A percentile compares a stretch with the other conserved stretches of the same genome.
Evolutionary conservation across 2,888 invertebrate genomes (phyloP).

Genomic region (Pristionchus maxplancki): DNA sequence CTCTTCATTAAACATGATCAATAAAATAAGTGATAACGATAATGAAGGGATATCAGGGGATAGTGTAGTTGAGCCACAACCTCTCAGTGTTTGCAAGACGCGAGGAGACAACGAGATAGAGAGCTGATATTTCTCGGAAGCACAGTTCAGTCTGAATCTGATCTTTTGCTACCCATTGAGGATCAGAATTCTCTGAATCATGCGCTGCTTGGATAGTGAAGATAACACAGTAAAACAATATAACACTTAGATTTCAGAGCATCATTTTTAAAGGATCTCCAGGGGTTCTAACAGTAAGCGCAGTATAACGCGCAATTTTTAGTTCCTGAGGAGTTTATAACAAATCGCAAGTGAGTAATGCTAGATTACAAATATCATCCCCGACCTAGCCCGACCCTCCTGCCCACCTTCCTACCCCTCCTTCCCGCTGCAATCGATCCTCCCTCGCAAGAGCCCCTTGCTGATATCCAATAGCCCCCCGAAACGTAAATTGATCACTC

Average conservation of each 20-base stretch:
- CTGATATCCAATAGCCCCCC: not conserved
- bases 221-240: no score
- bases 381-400: not conserved
- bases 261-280: no score
- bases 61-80: not conserved
- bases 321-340: no score
- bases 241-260: no score
- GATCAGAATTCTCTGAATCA: not conserved
- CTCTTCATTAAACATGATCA: not conserved
- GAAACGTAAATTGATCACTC: not conserved
- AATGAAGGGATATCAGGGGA: not conserved
- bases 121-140: not conserved
- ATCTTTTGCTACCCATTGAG: not conserved
- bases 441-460: not conserved
- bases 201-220: no score
- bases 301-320: no score
- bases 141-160: not conserved
- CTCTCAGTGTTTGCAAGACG: not conserved
- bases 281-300: no score
- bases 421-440: not conserved
- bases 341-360: not conserved
- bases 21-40: not conserved
- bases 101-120: not conserved
- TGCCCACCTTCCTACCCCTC: constrained; percentile 2
- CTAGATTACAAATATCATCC: not conserved